A percentile compares a stretch with the other conserved stretches of the same genome.
Conservation (phyloP, 1,140 invertebrate species). For the Drosophila bipectinata region DNA sequence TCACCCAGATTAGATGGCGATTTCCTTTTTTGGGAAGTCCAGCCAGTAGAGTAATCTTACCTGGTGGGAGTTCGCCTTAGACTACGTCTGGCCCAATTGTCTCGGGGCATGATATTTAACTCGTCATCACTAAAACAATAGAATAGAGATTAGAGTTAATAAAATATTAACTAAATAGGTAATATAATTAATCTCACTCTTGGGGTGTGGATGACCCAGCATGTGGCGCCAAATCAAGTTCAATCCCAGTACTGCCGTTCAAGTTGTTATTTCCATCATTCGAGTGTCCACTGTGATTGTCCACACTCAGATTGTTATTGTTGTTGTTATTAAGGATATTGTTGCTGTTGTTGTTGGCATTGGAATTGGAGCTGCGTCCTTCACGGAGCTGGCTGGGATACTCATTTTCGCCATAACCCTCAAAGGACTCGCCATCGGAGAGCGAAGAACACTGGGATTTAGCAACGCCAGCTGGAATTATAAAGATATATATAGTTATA, state of each 20-base stretch:
- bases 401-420: conserved; percentile 87
- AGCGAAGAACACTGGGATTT: conserved; percentile 86
- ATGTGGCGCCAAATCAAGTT: conserved; percentile 80
- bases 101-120: conserved; percentile 86
- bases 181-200: conserved; percentile 51
- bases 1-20: neutral
- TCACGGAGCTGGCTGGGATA: conserved; percentile 44
- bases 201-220: conserved; percentile 68
- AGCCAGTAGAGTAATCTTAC: conserved; percentile 83
- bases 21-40: conserved; percentile 18
- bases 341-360: conserved; percentile 23
- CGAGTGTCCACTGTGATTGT: conserved; percentile 63
- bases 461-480: conserved; percentile 63
- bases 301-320: conserved; percentile 38
- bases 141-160: conserved; percentile 32
- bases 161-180: neutral
- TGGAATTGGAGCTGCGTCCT: conserved; percentile 31
- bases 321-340: conserved; percentile 33
- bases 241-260: conserved; percentile 72
- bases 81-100: conserved; percentile 91
- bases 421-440: conserved; percentile 88
- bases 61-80: conserved; percentile 89
- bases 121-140: conserved; percentile 75
- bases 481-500: neutral
- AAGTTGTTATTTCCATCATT: conserved; percentile 76